Conservation (phyloP, 2,888 invertebrate species). For the Tupiocoris notatus region DNA sequence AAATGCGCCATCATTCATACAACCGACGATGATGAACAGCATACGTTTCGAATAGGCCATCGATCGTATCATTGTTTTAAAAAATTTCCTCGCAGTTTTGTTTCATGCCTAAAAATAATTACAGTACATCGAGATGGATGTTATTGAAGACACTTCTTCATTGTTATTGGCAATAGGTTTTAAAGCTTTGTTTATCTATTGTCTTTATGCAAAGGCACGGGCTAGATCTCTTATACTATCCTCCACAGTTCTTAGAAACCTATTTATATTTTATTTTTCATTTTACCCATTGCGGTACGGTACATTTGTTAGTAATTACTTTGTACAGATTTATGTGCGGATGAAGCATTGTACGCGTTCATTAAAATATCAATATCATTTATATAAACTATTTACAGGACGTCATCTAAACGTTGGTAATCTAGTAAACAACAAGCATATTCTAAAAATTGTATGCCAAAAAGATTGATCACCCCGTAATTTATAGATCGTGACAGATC, state of each 20-base stretch:
- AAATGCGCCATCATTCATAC: neutral
- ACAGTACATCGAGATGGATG: constrained; percentile 14
- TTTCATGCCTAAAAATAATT: constrained; percentile 26
- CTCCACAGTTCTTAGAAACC: constrained; percentile 45
- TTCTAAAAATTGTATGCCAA: constrained; percentile 21
- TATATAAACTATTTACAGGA: constrained; percentile 38
- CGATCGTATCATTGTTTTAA: constrained; percentile 19
- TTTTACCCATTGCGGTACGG: constrained; percentile 13
- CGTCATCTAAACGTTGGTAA: constrained; percentile 26
- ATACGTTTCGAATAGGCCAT: constrained; percentile 17
- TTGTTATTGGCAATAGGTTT: constrained; percentile 44
- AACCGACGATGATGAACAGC: neutral
- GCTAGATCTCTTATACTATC: constrained; percentile 47
- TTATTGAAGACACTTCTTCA: constrained; percentile 38
- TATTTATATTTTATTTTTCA: constrained; percentile 33
- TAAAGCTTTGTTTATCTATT: constrained; percentile 48
- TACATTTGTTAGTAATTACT: constrained; percentile 30
- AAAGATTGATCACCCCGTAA: constrained; percentile 18
- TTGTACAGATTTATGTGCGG: constrained; percentile 42
- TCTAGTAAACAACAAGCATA: constrained; percentile 28
- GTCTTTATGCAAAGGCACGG: constrained; percentile 47
- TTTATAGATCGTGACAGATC: constrained; percentile 30
- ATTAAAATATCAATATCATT: constrained; percentile 23
- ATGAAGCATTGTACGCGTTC: constrained; percentile 33
- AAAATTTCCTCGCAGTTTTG: constrained; percentile 5